Evolutionary conservation across 2,888 invertebrate species (phyloP), one percentile per base, ranked within the genome.

Genomic region (Epirrita christyi): DNA sequence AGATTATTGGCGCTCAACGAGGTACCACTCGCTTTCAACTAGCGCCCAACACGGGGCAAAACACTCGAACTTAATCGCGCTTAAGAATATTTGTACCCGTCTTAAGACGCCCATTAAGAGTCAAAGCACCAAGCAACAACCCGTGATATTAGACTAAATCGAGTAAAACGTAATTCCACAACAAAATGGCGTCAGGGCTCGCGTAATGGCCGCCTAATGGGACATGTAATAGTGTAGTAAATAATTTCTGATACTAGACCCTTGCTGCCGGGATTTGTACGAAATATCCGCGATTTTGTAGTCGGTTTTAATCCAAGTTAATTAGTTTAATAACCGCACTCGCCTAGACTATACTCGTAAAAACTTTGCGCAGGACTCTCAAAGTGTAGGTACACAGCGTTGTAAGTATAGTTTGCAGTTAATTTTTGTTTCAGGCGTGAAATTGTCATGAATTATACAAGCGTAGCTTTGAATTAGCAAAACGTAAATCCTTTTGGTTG

Each of bases 221-320:
- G 66, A 73, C 75, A 73, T 83, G 78, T 85, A 79, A 84, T 80
- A 79, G 77, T 78, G 72, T 66, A 73, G 75, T 79, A 73, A 81
- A 81, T 81, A 78, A 81, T 79, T 75, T 76, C 67, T 66, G 46
- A 34, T 51, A 46, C 47, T 47, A 45, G 48, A 52, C 54, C 54
- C 51, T 54, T 38, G 46, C 46, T 41, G 32, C 47, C 58, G 45
- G 62, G 61, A 63, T 61, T 61, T 65, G 58, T 56, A 61, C 59
- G 40, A 55, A 61, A 50, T 53, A 64, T 52, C 55, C 58, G 55
- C 52, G 48, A 52, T 42, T 44, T 44, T 29, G 47, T 41, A 41
- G 37, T 45, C 52, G 37, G 55, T 50, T 60, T 62, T 60, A 63
- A 60, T 60, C 60, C 52, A 49, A 45, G 47, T 59, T 57, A 45